Conservation (phyloP, 2,113 vertebrate genomes). For the Serilophus lunatus region DNA sequence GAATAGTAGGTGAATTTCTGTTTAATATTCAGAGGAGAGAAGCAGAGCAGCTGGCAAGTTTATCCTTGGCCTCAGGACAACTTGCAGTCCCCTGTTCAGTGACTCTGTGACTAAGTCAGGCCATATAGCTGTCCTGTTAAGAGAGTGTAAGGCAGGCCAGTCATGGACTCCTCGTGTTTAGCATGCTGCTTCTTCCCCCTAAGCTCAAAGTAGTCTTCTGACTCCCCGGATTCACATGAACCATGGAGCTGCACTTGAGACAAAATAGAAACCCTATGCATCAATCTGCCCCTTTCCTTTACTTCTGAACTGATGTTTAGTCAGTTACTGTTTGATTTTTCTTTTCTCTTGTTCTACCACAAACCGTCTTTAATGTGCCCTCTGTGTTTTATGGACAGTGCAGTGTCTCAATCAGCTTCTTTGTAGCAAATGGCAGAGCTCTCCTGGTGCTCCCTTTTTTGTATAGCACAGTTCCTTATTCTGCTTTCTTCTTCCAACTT, state of each 20-base stretch:
- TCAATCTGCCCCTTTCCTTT: neutral
- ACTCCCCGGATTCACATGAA: neutral
- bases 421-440: neutral
- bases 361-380: neutral
- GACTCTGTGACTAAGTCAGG: neutral
- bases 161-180: neutral
- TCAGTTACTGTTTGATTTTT: neutral
- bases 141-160: neutral
- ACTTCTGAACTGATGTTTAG: neutral
- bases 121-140: neutral
- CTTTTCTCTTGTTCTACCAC: neutral
- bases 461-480: neutral
- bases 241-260: neutral
- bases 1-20: neutral
- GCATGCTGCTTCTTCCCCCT: neutral
- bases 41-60: neutral
- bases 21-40: neutral
- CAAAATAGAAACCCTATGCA: accelerated
- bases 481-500: neutral
- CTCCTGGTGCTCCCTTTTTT: neutral
- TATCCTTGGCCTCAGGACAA: neutral
- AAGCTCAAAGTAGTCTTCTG: neutral
- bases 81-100: neutral
- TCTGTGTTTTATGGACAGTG: neutral
- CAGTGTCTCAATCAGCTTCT: neutral